Conservation (phyloP, 2,888 invertebrate genomes). For the Priocnemis perturbator region DNA sequence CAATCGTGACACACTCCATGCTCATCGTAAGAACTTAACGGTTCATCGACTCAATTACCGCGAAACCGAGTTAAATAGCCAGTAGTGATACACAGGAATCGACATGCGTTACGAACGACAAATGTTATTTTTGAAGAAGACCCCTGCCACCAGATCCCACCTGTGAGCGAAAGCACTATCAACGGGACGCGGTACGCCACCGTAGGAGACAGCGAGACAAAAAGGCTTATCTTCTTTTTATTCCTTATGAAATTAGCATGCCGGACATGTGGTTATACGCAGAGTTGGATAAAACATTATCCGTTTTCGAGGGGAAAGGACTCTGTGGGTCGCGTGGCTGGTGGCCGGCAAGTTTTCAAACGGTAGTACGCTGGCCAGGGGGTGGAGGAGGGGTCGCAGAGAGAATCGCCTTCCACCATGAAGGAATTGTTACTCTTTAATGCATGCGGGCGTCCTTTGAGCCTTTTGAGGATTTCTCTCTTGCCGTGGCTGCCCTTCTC, state of each 20-base stretch:
- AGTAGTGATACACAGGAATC: no score
- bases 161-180: no score
- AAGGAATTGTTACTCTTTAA: constrained; percentile 69
- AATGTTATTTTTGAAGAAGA: no score
- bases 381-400: constrained; percentile 8
- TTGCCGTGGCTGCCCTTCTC: constrained; percentile 41
- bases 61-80: no score
- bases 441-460: constrained; percentile 71
- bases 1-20: no score
- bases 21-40: no score
- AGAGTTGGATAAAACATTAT: constrained; percentile 44
- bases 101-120: no score
- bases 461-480: constrained; percentile 68
- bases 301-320: constrained; percentile 17
- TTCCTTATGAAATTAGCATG: constrained; percentile 50
- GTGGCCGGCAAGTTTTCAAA: constrained; percentile 49
- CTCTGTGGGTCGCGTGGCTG: constrained; percentile 52
- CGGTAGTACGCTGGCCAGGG: constrained; percentile 23
- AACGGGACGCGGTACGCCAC: no score
- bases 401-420: constrained; percentile 42
- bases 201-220: no score
- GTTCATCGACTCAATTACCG: no score
- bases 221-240: constrained; percentile 10
- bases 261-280: constrained; percentile 42
- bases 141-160: no score